Evolutionary conservation across 2,888 invertebrate genomes (phyloP).

Genomic region (Gerosis bhagava): DNA sequence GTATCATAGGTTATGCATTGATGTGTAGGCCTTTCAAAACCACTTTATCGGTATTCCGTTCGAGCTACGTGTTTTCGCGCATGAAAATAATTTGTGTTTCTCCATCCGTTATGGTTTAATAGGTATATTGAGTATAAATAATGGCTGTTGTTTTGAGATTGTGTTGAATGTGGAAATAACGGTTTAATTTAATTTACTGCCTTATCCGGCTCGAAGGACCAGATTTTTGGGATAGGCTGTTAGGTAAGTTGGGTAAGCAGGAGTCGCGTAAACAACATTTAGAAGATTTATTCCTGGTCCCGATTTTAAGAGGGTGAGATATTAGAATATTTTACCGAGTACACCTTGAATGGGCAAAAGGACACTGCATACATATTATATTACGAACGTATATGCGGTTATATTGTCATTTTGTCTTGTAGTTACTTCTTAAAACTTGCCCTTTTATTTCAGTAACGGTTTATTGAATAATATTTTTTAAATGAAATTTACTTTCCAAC

Average conservation of each 20-base stretch:
- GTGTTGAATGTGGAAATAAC: slow-evolving; percentile 9
- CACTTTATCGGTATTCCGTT: slow-evolving; percentile 20
- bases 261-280: slow-evolving; percentile 14
- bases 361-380: too few relatives aligned
- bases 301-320: slow-evolving; percentile 7
- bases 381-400: too few relatives aligned
- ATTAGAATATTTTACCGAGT: neutral
- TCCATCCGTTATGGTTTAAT: slow-evolving; percentile 23
- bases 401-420: too few relatives aligned
- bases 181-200: slow-evolving; percentile 11
- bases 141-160: slow-evolving; percentile 22
- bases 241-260: slow-evolving; percentile 7
- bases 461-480: too few relatives aligned
- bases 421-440: too few relatives aligned
- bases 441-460: too few relatives aligned
- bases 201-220: slow-evolving; percentile 21
- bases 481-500: too few relatives aligned
- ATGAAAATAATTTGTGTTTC: slow-evolving; percentile 22
- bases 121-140: slow-evolving; percentile 22
- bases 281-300: slow-evolving; percentile 12
- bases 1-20: slow-evolving; percentile 16
- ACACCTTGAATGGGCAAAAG: neutral
- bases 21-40: slow-evolving; percentile 18
- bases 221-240: slow-evolving; percentile 6
- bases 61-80: slow-evolving; percentile 16